These are phyloP conservation scores for Chymomyza amoena DNA, from an alignment of 2,888 invertebrate genomes.

Conservation along the genomic window DNA sequence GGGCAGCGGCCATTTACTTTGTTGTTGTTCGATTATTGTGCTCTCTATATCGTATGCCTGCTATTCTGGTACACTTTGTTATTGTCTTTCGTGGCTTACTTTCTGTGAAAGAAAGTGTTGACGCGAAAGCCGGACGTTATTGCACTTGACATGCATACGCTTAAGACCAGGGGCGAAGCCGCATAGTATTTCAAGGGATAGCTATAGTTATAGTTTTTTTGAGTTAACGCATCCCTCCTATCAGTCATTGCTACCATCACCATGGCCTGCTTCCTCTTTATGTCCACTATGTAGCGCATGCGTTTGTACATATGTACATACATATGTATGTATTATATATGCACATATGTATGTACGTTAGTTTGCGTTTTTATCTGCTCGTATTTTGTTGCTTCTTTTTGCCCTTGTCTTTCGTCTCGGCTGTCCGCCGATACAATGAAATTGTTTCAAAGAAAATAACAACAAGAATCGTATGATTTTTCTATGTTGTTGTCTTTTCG, in stretches of 20 bases:
- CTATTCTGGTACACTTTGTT: no score
- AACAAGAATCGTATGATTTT: neutral
- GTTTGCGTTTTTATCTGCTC: neutral
- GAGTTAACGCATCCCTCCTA: constrained; percentile 14
- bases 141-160: constrained; percentile 38
- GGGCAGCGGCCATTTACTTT: neutral
- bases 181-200: no score
- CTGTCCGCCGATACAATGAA: neutral
- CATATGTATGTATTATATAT: no score
- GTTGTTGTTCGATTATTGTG: neutral
- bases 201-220: no score
- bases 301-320: neutral
- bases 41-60: no score
- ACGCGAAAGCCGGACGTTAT: constrained; percentile 5
- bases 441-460: neutral
- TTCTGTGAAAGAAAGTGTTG: constrained; percentile 3
- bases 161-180: neutral
- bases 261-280: neutral
- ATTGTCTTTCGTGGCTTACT: neutral
- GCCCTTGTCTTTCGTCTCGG: constrained; percentile 25
- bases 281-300: neutral
- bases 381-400: constrained; percentile 3
- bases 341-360: neutral
- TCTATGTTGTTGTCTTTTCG: neutral
- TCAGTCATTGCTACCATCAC: constrained; percentile 18